phyloP scores from a whole-genome alignment of 2,797 vertebrate species.

The Notolabrus celidotus region DNA sequence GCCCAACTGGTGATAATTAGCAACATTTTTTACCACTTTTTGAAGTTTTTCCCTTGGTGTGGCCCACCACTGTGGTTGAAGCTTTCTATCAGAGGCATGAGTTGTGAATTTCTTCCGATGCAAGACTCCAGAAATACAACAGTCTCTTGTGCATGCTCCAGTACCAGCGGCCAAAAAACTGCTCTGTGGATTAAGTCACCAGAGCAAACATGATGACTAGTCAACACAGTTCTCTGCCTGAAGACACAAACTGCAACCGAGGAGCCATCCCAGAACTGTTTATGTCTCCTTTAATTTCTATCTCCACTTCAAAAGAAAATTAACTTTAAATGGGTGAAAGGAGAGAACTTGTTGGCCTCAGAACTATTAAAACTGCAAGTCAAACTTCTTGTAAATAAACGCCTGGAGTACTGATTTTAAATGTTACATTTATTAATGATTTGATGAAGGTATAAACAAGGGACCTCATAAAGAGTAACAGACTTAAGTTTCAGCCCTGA shows the following conservation, averaged over 20 bases:
- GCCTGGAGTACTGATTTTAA: constrained; percentile 1
- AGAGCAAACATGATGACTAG: constrained; percentile 55
- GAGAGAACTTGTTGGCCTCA: constrained; percentile 15
- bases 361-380: constrained; percentile 28
- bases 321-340: constrained; percentile 21
- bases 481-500: neutral
- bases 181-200: constrained; percentile 65
- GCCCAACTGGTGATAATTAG: constrained; percentile 33
- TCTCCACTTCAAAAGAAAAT: constrained; percentile 57
- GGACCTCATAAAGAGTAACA: neutral
- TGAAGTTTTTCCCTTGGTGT: constrained; percentile 7
- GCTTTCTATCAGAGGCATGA: constrained; percentile 32
- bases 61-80: constrained; percentile 7
- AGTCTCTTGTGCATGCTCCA: constrained; percentile 54
- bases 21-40: constrained; percentile 6
- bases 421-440: too few species aligned
- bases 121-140: constrained; percentile 68
- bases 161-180: constrained; percentile 63
- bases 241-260: constrained; percentile 42
- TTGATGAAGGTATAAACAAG: neutral
- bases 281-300: constrained; percentile 31
- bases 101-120: constrained; percentile 64
- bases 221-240: constrained; percentile 60
- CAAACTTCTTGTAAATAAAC: constrained; percentile 1
- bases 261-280: constrained; percentile 32